phyloP scores from a whole-genome alignment of 2,113 vertebrate species.

The Phalacrocorax brasilianus region DNA sequence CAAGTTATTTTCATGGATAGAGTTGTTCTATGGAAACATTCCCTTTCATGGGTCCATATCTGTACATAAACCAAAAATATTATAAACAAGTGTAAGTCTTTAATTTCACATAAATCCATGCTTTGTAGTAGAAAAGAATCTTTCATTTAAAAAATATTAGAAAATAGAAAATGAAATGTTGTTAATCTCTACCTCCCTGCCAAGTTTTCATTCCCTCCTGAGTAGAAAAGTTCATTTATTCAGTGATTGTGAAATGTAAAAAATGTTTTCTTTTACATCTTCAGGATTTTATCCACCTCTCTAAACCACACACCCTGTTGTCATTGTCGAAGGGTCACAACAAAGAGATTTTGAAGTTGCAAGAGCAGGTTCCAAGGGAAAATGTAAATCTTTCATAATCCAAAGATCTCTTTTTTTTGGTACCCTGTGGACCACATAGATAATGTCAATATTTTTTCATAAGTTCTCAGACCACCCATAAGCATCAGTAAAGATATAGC shows the following conservation, averaged over 20 bases:
- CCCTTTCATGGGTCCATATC: neutral
- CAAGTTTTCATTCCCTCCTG: slow-evolving; percentile 17
- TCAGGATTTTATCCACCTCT: neutral
- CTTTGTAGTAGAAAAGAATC: neutral
- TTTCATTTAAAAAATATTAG: neutral
- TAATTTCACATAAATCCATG: neutral
- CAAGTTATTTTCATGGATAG: neutral
- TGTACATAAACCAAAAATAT: neutral
- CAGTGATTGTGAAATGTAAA: neutral
- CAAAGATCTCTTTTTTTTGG: neutral
- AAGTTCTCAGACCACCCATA: neutral
- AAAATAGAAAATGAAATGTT: neutral
- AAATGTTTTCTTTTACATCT: slow-evolving; percentile 5
- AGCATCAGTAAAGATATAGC: neutral
- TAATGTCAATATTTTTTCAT: neutral
- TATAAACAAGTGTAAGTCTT: neutral
- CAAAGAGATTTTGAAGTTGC: neutral
- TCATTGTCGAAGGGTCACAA: neutral
- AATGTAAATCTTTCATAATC: neutral
- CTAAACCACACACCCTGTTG: neutral
- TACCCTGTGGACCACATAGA: neutral
- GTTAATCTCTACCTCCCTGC: neutral
- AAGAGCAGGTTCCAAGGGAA: neutral
- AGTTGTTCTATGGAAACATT: neutral
- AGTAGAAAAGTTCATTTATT: slow-evolving; percentile 30